A percentile compares a stretch with the other conserved stretches of the same genome.
These are phyloP conservation scores for Rhodophaea formosa DNA, from an alignment of 2,888 invertebrate genomes.

Conservation along the genomic window DNA sequence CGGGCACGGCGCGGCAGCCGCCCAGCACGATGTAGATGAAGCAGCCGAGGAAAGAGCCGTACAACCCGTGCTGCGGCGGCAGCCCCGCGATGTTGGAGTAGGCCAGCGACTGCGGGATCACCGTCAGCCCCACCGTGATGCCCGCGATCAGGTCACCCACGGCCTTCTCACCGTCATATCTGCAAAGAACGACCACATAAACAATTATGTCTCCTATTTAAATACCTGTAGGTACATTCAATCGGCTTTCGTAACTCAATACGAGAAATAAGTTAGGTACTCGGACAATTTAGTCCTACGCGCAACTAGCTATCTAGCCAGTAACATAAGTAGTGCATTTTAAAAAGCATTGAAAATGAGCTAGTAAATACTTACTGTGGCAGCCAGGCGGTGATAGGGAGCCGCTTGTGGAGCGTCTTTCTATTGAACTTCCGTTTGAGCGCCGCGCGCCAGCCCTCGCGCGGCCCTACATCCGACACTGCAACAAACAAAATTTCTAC, in stretches of 20 bases:
- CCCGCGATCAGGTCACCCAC: slow-evolving; percentile 95
- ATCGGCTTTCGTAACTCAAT: no score
- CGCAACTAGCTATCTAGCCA: no score
- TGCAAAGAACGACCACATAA: slow-evolving; percentile 28
- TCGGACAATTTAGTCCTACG: no score
- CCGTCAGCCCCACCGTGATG: slow-evolving; percentile 94
- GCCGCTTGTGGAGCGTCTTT: slow-evolving; percentile 86
- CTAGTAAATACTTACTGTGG: slow-evolving; percentile 72
- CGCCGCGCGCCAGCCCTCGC: slow-evolving; percentile 60
- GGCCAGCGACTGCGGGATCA: slow-evolving; percentile 94
- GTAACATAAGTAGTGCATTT: no score
- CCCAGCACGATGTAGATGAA: slow-evolving; percentile 95
- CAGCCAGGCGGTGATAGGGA: slow-evolving; percentile 89
- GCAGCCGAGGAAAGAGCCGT: slow-evolving; percentile 95
- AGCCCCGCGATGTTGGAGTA: slow-evolving; percentile 90
- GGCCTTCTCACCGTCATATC: slow-evolving; percentile 86
- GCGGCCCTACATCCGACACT: slow-evolving; percentile 73
- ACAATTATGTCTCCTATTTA: background rate
- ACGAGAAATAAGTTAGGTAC: no score
- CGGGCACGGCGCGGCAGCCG: slow-evolving; percentile 94
- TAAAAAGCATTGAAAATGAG: no score
- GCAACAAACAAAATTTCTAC: slow-evolving; percentile 29
- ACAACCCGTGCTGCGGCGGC: slow-evolving; percentile 93
- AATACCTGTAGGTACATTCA: no score
- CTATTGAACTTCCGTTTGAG: slow-evolving; percentile 82